Conservation (phyloP, 1,140 invertebrate species). For the Zaprionus vittiger region DNA sequence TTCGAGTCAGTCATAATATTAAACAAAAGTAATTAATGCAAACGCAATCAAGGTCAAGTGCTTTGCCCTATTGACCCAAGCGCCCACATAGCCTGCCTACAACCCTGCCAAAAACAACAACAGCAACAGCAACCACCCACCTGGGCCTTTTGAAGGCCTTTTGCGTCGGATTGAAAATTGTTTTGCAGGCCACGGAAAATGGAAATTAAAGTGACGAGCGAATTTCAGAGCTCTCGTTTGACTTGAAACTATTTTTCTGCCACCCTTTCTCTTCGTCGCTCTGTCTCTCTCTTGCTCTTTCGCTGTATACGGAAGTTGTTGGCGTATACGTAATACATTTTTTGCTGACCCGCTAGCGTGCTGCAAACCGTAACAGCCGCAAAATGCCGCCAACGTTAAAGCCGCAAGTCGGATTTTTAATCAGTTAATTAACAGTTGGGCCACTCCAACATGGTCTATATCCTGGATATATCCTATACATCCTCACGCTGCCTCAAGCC, state of each 20-base stretch:
- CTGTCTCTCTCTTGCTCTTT: background rate
- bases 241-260: conserved; percentile 28
- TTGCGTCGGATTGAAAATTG: conserved; percentile 51
- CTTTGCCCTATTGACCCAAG: conserved; percentile 75
- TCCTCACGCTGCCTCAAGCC: background rate
- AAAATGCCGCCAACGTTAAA: conserved; percentile 39
- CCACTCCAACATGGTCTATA: background rate
- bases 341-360: conserved; percentile 64
- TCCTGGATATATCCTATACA: background rate
- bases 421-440: conserved; percentile 49
- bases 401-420: conserved; percentile 41
- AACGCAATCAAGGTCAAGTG: conserved; percentile 81
- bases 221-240: conserved; percentile 51
- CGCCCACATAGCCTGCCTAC: background rate
- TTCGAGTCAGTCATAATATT: conserved; percentile 69
- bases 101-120: background rate
- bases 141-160: conserved; percentile 39
- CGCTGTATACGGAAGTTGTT: conserved; percentile 63
- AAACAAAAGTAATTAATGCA: conserved; percentile 78
- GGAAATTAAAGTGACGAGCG: conserved; percentile 72
- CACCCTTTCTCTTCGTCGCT: conserved; percentile 1
- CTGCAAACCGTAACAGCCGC: conserved; percentile 49
- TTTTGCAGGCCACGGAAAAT: conserved; percentile 74
- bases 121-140: background rate
- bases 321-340: conserved; percentile 79